These are phyloP conservation scores for Oscheius myriophilus DNA, from an alignment of 2,888 invertebrate genomes.

Conservation along the genomic window DNA sequence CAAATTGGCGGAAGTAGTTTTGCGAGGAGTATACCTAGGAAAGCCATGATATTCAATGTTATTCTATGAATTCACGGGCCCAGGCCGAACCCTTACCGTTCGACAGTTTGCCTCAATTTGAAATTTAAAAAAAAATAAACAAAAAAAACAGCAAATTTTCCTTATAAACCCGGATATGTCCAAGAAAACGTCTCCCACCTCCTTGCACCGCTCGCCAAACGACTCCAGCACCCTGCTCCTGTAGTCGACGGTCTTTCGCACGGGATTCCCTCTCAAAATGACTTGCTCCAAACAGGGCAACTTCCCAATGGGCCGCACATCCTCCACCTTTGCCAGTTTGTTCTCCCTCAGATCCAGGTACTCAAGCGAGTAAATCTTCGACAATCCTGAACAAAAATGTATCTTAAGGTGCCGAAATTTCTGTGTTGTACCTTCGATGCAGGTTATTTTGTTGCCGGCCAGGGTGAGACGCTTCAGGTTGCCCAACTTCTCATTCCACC, in stretches of 20 bases:
- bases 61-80: too few relatives aligned
- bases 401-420: too few relatives aligned
- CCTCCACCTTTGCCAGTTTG: conserved; percentile 80
- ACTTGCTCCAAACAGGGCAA: conserved; percentile 83
- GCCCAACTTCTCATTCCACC: conserved; percentile 84
- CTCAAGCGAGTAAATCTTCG: conserved; percentile 86
- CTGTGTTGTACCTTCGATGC: conserved; percentile 66
- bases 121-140: too few relatives aligned
- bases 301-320: conserved; percentile 73
- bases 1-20: too few relatives aligned
- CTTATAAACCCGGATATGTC: background rate
- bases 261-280: conserved; percentile 86
- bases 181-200: conserved; percentile 72
- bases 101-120: too few relatives aligned
- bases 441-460: conserved; percentile 82
- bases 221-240: conserved; percentile 87
- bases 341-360: conserved; percentile 88
- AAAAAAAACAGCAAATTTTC: too few relatives aligned
- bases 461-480: conserved; percentile 87
- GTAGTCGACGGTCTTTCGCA: conserved; percentile 78
- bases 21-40: too few relatives aligned
- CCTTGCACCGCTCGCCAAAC: conserved; percentile 84
- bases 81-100: too few relatives aligned
- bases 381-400: conserved; percentile 70
- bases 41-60: too few relatives aligned